phyloP scores from a whole-genome alignment of 2,888 invertebrate species.

The Caprella mutica region DNA sequence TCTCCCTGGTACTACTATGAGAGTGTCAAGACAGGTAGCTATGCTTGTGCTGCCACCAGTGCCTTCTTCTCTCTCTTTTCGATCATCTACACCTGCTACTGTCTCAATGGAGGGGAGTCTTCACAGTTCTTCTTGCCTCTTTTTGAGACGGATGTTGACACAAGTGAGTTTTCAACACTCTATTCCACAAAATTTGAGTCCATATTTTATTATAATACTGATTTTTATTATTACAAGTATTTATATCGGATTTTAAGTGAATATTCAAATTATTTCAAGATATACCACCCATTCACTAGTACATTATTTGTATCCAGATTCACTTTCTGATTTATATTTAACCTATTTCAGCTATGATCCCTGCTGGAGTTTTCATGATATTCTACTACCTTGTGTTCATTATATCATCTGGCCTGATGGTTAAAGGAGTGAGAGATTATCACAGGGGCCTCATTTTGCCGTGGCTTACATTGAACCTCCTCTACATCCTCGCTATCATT shows the following conservation, averaged over 20 bases:
- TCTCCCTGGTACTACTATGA: slow-evolving; percentile 34
- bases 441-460: slow-evolving; percentile 31
- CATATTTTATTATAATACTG: not conserved
- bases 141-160: slow-evolving; percentile 68
- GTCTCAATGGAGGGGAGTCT: slow-evolving; percentile 70
- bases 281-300: not conserved
- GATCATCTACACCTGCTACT: slow-evolving; percentile 26
- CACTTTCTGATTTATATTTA: not conserved
- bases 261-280: not conserved
- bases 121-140: slow-evolving; percentile 76
- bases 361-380: slow-evolving; percentile 33
- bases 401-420: slow-evolving; percentile 22
- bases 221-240: not conserved
- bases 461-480: slow-evolving; percentile 31
- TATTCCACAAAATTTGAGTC: not conserved
- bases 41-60: slow-evolving; percentile 31
- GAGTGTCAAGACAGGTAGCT: slow-evolving; percentile 24
- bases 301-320: not conserved
- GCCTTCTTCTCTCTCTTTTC: slow-evolving; percentile 30
- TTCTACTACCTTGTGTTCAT: slow-evolving; percentile 33
- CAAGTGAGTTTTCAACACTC: slow-evolving; percentile 16
- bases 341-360: slow-evolving; percentile 26
- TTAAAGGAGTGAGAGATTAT: slow-evolving; percentile 15
- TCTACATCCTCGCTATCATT: slow-evolving; percentile 30
- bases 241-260: not conserved